These are phyloP conservation scores for Falco punctatus DNA, from an alignment of 2,113 vertebrate species.

Conservation along the genomic window DNA sequence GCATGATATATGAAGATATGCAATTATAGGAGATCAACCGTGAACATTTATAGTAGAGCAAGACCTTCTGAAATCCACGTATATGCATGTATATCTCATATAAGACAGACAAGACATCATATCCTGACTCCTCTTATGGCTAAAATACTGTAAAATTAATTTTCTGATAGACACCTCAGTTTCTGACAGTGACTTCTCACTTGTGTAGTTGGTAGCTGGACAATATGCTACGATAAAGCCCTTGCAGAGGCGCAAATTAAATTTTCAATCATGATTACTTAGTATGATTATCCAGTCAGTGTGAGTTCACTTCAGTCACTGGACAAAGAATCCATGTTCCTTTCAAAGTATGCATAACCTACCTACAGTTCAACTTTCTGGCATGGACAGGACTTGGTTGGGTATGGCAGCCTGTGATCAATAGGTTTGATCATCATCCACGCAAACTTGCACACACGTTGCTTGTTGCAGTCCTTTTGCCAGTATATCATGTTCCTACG, in stretches of 20 bases:
- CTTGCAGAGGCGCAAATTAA: neutral
- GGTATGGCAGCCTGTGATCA: constrained; percentile 29
- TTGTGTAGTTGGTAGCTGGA: neutral
- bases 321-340: neutral
- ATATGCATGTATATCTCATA: neutral
- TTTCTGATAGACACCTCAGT: neutral
- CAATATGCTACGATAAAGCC: neutral
- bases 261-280: neutral
- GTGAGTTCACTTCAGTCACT: neutral
- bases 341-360: neutral
- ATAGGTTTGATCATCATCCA: constrained; percentile 86
- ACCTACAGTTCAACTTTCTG: constrained; percentile 81
- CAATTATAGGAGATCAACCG: neutral
- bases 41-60: neutral
- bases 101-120: neutral
- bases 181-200: neutral
- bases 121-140: neutral
- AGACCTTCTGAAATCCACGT: neutral
- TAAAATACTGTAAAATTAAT: neutral
- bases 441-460: constrained; percentile 80
- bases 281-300: neutral
- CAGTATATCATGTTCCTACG: constrained; percentile 85
- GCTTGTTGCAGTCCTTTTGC: constrained; percentile 85
- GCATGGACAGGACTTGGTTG: constrained; percentile 57
- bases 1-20: neutral